A percentile compares a stretch with the other conserved stretches of the same genome.
These are phyloP conservation scores for Diploscapter pachys DNA, from an alignment of 1,140 invertebrate species.

Conservation along the genomic window DNA sequence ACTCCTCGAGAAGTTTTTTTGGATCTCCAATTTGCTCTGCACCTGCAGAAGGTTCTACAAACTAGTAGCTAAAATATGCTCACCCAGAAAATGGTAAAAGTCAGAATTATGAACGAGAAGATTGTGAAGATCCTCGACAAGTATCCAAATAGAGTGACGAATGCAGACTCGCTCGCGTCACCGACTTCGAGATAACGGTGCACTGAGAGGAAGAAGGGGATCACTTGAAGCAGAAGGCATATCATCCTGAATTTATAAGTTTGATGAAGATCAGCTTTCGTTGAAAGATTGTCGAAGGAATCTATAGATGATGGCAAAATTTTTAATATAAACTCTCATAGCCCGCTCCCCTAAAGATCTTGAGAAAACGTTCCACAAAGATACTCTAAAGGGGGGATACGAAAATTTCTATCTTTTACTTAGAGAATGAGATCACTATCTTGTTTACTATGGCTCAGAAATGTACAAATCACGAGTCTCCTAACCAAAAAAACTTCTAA, in stretches of 20 bases:
- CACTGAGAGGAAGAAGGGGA: constrained; percentile 17
- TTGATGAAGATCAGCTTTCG: background rate
- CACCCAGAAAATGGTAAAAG: constrained; percentile 7
- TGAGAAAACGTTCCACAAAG: no score
- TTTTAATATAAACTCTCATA: background rate
- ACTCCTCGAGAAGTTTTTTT: no score
- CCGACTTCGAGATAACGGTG: constrained; percentile 2
- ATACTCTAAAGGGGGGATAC: no score
- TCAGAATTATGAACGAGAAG: constrained; percentile 7
- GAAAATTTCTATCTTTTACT: no score
- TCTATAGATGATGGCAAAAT: background rate
- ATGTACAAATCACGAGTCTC: no score
- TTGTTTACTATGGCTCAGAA: no score
- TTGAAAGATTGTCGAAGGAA: background rate
- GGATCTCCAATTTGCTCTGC: no score
- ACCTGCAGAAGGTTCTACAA: background rate
- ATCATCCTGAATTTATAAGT: constrained; percentile 9
- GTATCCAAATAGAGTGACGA: constrained; percentile 5
- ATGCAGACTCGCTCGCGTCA: background rate
- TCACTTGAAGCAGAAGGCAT: constrained; percentile 18
- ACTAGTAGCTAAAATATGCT: background rate
- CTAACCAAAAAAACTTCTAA: no score
- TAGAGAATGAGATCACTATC: no score
- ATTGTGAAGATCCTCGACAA: constrained; percentile 14
- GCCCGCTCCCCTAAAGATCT: no score